Evolutionary conservation across 2,113 vertebrate species (phyloP), one percentile per base, ranked within the genome.

Genomic region (Phycodurus eques): DNA sequence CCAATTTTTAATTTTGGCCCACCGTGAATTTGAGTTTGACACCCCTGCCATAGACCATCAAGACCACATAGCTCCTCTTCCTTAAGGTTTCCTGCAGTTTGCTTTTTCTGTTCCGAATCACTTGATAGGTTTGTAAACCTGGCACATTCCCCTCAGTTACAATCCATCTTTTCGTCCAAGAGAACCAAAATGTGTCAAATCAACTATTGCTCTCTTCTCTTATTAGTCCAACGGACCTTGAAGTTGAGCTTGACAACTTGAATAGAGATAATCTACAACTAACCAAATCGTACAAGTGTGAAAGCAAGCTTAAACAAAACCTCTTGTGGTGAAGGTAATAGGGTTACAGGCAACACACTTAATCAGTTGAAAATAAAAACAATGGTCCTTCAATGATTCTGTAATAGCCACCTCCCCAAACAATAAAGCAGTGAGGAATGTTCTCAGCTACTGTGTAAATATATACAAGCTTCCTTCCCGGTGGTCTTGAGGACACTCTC

Each of bases 391-490:
- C 20, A 35, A 71, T 46, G 53, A 59, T 67, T 72, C 14, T 67
- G n/a, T 68, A 61, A 67, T 35, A 56, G 47, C 72, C 64, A 27
- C 13, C 57, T 60, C 47, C 67, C 49, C 76, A 61, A 81, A 43
- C 2, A 70, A 60, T 70, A 60, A 44, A 67, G 66, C 54, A 68
- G 61, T 69, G 57, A 78, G 74, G 53, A 70, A 67, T 70, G 76
- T 79, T 74, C 63, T 60, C 64, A 80, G 54, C 5, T 49, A 73
- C 79, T 76, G 46, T 74, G 70, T 80, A 83, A 81, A 83, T 80
- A 87, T 51, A 82, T 68, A 84, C 75, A 73, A 61, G 67, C 73
- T 71, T 69, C 49, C 35, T 59, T 86, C 81, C 70, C 70, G 61
- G 73, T 65, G 78, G 80, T 76, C 66, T 75, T 66, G 33, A 74